Evolutionary conservation across 2,888 invertebrate genomes (phyloP), one percentile per base, ranked within the genome.

Genomic region (Synanthedon tipuliformis): DNA sequence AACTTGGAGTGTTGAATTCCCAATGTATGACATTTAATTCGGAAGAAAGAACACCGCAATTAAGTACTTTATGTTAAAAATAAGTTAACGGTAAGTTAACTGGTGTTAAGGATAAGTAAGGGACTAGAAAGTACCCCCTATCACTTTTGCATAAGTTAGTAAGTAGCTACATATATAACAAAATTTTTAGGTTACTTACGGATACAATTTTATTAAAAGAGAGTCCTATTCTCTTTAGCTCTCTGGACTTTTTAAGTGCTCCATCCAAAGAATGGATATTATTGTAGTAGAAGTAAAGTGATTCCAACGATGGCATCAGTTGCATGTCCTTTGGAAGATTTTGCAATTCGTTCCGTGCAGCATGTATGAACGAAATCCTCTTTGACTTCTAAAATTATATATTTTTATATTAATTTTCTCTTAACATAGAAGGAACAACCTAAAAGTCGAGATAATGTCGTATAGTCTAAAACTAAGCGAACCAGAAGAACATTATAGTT

Each of bases 121-220:
- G 16, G 16, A 16, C 16, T 16, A 16, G 16, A 16, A 2, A 16
- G 16, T 18, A 0, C 3, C 18, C 18, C 18, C 18, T 18, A 18
- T 18, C 18, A 18, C 18, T 18, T 18, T 18, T 34, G 34, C 34
- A 8, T 10, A 34, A 34, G 10, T 34, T 10, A 34, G 34, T 34
- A 3, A 2, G 8, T 34, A n/a, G n/a, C n/a, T n/a, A n/a, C n/a
- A n/a, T n/a, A 34, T 10, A 8, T 10, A 34, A 34, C 34, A 34
- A 34, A 10, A 34, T 34, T 34, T 40, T 16, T n/a, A n/a, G n/a
- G n/a, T n/a, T 56, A 84, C 89, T 89, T 78, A 95, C 92, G 70
- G 88, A 90, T 75, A 92, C 91, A 56, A 95, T 90, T 68, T 91
- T 89, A 74, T 95, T 95, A 68, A 92, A 90, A 3, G 92, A 92